Conservation (phyloP, 2,888 invertebrate species). For the Gari tellinella region DNA sequence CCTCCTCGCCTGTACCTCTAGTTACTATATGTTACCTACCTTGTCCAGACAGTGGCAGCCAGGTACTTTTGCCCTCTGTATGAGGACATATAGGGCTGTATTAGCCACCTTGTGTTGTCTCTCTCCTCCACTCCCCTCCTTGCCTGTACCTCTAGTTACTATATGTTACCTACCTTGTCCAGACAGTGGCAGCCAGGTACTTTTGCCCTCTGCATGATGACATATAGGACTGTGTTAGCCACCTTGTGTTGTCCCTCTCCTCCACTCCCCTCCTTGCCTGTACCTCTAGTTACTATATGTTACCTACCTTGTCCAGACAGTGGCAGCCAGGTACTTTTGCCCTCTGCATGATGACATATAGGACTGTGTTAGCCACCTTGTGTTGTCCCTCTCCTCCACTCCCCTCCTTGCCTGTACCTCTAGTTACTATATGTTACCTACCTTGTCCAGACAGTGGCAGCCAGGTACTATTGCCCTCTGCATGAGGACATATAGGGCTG, state of each 20-base stretch:
- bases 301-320: conserved; percentile 78
- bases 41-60: conserved; percentile 81
- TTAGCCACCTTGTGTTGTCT: conserved; percentile 82
- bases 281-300: no score
- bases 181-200: background rate
- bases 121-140: conserved; percentile 66
- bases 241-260: no score
- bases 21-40: conserved; percentile 70
- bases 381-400: conserved; percentile 75
- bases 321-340: conserved; percentile 82
- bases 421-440: conserved; percentile 51
- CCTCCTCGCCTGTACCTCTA: no score
- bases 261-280: conserved; percentile 69
- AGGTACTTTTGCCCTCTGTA: conserved; percentile 82
- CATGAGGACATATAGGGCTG: conserved; percentile 83
- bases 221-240: no score
- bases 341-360: conserved; percentile 83
- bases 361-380: conserved; percentile 82
- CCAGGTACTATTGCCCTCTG: conserved; percentile 82
- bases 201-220: background rate
- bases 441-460: conserved; percentile 81
- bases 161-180: background rate
- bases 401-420: conserved; percentile 71
- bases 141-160: no score
- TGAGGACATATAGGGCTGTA: conserved; percentile 83